Conservation (phyloP, 2,888 invertebrate species). For the Mimumesa dahlbomi region DNA sequence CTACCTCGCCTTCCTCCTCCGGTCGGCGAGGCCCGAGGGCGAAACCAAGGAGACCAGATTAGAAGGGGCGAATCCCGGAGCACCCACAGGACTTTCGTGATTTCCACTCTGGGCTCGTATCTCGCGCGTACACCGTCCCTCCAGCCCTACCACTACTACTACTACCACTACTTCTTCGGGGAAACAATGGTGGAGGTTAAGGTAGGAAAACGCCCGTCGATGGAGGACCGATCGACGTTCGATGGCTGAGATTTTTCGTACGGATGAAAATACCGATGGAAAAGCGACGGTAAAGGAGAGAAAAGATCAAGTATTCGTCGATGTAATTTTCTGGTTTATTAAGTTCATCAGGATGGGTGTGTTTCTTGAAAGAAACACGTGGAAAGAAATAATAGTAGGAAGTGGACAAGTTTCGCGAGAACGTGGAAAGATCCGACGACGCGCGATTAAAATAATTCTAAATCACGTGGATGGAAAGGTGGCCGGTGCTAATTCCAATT, state of each 20-base stretch:
- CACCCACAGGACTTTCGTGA: conserved; percentile 70
- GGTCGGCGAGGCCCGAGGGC: conserved; percentile 71
- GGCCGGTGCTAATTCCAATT: background rate
- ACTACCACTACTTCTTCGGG: conserved; percentile 32
- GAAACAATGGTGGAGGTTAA: conserved; percentile 72
- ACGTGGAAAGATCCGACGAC: background rate
- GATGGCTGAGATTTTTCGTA: conserved; percentile 10
- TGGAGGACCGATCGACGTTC: conserved; percentile 49
- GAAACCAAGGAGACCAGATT: conserved; percentile 80
- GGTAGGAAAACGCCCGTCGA: conserved; percentile 52
- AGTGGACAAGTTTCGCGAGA: background rate
- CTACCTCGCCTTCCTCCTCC: conserved; percentile 42
- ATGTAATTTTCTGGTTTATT: too few species aligned
- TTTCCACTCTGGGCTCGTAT: conserved; percentile 68
- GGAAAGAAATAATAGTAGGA: background rate
- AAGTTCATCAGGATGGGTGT: too few species aligned
- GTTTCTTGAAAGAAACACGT: background rate
- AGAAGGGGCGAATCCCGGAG: conserved; percentile 75
- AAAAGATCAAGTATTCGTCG: too few species aligned
- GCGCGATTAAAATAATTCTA: background rate
- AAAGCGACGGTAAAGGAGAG: too few species aligned
- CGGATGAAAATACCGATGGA: too few species aligned
- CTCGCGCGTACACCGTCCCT: conserved; percentile 57
- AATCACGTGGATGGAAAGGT: background rate
- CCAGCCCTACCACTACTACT: too few species aligned